Percentiles rank a stretch among this genome's conserved stretches.
These are phyloP conservation scores for Protophormia terraenovae DNA, from an alignment of 2,888 invertebrate genomes.

Conservation along the genomic window DNA sequence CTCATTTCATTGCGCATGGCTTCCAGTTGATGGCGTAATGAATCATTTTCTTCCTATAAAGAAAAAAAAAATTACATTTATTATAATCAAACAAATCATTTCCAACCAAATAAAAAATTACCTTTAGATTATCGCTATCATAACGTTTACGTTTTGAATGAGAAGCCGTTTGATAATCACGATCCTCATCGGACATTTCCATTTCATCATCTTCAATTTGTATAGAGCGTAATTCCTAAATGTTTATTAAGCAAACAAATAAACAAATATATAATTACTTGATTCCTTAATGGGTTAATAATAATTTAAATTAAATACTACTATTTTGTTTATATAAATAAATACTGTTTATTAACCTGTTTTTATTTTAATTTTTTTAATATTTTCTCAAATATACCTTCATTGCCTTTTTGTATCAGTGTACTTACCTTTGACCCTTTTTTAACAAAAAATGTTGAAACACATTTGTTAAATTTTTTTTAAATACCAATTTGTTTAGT, in stretches of 20 bases:
- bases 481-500: slow-evolving; percentile 41
- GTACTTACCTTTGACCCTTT: slow-evolving; percentile 59
- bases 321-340: slow-evolving; percentile 14
- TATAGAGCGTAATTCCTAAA: slow-evolving; percentile 80
- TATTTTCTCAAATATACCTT: slow-evolving; percentile 56
- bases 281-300: background rate
- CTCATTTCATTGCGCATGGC: slow-evolving; percentile 97
- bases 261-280: slow-evolving; percentile 11
- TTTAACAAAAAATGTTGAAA: background rate
- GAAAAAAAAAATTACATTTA: background rate
- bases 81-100: background rate
- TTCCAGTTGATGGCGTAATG: slow-evolving; percentile 93
- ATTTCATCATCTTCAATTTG: slow-evolving; percentile 89
- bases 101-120: slow-evolving; percentile 62
- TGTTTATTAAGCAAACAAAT: slow-evolving; percentile 39
- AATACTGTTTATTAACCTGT: slow-evolving; percentile 45
- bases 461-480: slow-evolving; percentile 10
- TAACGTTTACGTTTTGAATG: slow-evolving; percentile 78
- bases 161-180: slow-evolving; percentile 81
- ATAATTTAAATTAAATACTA: slow-evolving; percentile 13
- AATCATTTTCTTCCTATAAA: slow-evolving; percentile 92
- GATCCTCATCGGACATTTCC: slow-evolving; percentile 92
- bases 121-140: slow-evolving; percentile 80
- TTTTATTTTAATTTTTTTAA: slow-evolving; percentile 2
- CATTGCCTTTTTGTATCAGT: slow-evolving; percentile 46